These are phyloP conservation scores for Aurelia aurita DNA, from an alignment of 30 jellyfish, hydroid and myxozoan genomes.

Conservation along the genomic window DNA sequence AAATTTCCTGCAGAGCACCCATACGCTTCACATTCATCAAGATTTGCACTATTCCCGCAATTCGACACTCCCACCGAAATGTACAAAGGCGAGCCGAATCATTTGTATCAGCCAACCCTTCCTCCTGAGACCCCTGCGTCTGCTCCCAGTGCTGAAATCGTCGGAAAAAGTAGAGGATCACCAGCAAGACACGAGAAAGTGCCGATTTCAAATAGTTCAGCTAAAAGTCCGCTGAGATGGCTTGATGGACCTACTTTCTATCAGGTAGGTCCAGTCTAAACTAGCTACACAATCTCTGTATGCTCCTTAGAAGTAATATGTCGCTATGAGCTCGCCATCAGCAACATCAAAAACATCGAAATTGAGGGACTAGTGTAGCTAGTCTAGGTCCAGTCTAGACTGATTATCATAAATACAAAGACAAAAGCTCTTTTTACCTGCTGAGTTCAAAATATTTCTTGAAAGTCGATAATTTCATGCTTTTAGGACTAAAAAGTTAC, in stretches of 20 bases:
- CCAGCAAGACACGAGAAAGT: slow-evolving; percentile 84
- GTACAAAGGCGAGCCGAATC: slow-evolving; percentile 62
- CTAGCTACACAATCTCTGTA: too few relatives aligned
- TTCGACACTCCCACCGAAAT: slow-evolving; percentile 68
- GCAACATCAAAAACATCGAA: too few relatives aligned
- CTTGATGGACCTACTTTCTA: slow-evolving; percentile 82
- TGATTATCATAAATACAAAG: too few relatives aligned
- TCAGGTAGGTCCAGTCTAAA: slow-evolving; percentile 59
- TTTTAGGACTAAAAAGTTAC: too few relatives aligned
- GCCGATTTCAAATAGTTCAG: slow-evolving; percentile 51
- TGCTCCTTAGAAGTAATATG: too few relatives aligned
- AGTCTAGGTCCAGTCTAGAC: too few relatives aligned
- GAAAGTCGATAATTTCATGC: too few relatives aligned
- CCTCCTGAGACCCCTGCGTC: slow-evolving; percentile 83
- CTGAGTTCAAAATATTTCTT: too few relatives aligned
- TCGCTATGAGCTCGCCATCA: too few relatives aligned
- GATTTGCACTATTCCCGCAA: slow-evolving; percentile 66
- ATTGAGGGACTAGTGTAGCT: too few relatives aligned
- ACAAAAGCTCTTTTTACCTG: too few relatives aligned
- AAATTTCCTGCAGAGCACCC: slow-evolving; percentile 87
- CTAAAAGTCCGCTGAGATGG: slow-evolving; percentile 78
- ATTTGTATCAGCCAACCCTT: slow-evolving; percentile 69
- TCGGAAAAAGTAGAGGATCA: slow-evolving; percentile 77
- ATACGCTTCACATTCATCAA: slow-evolving; percentile 76
- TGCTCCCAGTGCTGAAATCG: slow-evolving; percentile 59